Percentiles rank a stretch among this genome's conserved stretches.
Conservation (phyloP, 2,888 invertebrate genomes). For the Nasonovia ribisnigri region DNA sequence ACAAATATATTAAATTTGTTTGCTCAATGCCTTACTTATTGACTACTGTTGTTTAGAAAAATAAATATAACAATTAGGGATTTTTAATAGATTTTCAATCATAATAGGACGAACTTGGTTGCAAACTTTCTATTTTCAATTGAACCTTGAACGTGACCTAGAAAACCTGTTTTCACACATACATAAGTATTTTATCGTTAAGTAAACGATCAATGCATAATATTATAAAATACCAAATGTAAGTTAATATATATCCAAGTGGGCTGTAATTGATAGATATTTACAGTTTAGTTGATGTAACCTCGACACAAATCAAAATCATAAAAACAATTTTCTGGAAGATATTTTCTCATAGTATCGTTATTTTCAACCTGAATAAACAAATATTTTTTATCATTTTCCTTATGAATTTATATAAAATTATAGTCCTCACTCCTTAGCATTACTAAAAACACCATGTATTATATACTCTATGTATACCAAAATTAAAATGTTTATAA, state of each 20-base stretch:
- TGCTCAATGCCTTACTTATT: not conserved
- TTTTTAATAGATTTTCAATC: not conserved
- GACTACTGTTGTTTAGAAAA: not conserved
- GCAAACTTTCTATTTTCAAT: constrained; percentile 43
- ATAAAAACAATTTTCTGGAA: not conserved
- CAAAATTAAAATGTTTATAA: not conserved
- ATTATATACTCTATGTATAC: not conserved
- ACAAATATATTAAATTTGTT: not conserved
- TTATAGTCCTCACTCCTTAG: not conserved
- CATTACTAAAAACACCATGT: not conserved
- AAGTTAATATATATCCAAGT: not conserved
- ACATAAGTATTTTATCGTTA: constrained; percentile 17
- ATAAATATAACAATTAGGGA: not conserved
- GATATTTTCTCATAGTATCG: not conserved
- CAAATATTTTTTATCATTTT: not conserved
- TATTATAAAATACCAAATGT: constrained; percentile 33
- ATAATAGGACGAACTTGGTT: not conserved
- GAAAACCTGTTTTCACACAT: constrained; percentile 26
- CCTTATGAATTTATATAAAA: not conserved
- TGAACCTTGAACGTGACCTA: constrained; percentile 48
- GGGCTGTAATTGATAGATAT: constrained; percentile 31
- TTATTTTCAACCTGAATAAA: not conserved
- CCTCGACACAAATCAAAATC: constrained; percentile 40
- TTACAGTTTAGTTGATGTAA: constrained; percentile 24
- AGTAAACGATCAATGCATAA: constrained; percentile 33